Conservation (phyloP, 2,797 vertebrate genomes). For the Spondyliosoma cantharus region DNA sequence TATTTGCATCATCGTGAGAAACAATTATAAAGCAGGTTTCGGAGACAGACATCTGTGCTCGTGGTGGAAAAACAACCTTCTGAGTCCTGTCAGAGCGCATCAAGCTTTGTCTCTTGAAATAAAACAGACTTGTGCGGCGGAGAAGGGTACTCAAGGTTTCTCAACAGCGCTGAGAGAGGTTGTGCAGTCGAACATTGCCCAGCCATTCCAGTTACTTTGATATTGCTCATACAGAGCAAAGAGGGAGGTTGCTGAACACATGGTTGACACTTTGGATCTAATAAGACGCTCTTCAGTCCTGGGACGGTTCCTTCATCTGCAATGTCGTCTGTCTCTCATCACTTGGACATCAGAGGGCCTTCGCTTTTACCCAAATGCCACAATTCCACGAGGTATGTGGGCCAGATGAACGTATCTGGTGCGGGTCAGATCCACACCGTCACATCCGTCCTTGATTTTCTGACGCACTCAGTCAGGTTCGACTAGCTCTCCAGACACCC, state of each 20-base stretch:
- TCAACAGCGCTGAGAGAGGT: not conserved
- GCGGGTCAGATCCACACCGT: too few relatives aligned
- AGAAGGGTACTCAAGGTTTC: not conserved
- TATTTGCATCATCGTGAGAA: not conserved
- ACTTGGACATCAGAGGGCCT: not conserved
- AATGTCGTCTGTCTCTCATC: not conserved
- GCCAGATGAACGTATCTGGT: too few relatives aligned
- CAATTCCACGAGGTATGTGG: too few relatives aligned
- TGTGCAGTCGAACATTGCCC: not conserved
- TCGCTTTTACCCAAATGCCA: not conserved
- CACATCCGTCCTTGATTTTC: not conserved
- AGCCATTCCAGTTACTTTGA: not conserved
- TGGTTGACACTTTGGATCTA: not conserved
- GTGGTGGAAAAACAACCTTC: constrained; percentile 12
- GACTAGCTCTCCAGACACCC: not conserved
- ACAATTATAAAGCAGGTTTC: constrained; percentile 12
- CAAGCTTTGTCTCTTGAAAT: not conserved
- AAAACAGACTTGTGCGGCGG: not conserved
- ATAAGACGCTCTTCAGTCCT: not conserved
- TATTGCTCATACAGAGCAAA: not conserved
- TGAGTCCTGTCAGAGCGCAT: constrained; percentile 13
- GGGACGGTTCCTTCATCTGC: not conserved
- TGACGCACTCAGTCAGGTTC: not conserved
- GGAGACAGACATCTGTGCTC: not conserved
- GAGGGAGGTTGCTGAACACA: not conserved